Evolutionary conservation across 2,888 invertebrate species (phyloP).

Genomic region (Strigamia maritima): DNA sequence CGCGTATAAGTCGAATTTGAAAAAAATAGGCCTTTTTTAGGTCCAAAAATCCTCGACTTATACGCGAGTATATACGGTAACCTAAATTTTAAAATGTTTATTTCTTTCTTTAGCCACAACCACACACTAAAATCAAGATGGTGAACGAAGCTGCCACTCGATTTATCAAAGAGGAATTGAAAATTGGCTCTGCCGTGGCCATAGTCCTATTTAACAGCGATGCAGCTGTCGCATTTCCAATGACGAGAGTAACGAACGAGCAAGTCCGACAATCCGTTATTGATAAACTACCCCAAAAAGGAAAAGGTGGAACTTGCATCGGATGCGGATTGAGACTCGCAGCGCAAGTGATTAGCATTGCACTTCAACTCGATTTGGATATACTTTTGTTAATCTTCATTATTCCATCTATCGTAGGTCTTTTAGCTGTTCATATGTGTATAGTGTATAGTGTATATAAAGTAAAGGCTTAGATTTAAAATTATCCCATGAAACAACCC

Average conservation of each 20-base stretch:
- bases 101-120: neutral
- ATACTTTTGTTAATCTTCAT: too few relatives aligned
- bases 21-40: too few relatives aligned
- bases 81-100: too few relatives aligned
- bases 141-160: constrained; percentile 5
- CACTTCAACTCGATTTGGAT: too few relatives aligned
- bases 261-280: constrained; percentile 33
- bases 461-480: too few relatives aligned
- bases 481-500: too few relatives aligned
- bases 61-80: too few relatives aligned
- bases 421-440: too few relatives aligned
- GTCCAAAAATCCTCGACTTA: too few relatives aligned
- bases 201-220: neutral
- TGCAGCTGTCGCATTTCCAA: neutral
- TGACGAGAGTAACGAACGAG: constrained; percentile 7
- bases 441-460: too few relatives aligned
- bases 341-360: neutral
- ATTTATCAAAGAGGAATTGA: constrained; percentile 33
- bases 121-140: constrained; percentile 17
- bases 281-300: constrained; percentile 21
- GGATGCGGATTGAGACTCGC: constrained; percentile 39
- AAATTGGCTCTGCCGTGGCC: constrained; percentile 10
- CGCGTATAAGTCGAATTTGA: too few relatives aligned
- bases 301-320: constrained; percentile 36
- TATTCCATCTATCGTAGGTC: too few relatives aligned